Conservation (phyloP, 2,113 vertebrate species). For the Rhea pennata region DNA sequence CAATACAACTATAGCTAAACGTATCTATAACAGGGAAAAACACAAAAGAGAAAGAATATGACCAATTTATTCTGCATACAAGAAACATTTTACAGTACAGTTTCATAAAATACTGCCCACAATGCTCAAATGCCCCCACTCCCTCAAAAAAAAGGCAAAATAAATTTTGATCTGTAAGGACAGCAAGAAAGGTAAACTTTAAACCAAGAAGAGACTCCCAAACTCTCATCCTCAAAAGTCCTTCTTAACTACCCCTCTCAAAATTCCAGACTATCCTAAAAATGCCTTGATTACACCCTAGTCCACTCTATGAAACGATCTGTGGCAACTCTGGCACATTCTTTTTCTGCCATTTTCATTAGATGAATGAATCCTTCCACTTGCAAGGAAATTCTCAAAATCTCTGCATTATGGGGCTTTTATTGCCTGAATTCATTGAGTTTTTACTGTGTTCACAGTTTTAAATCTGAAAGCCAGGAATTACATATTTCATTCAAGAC, state of each 20-base stretch:
- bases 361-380: slow-evolving; percentile 13
- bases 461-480: slow-evolving; percentile 51
- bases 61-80: not conserved
- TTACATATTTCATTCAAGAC: slow-evolving; percentile 35
- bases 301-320: not conserved
- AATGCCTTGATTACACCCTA: not conserved
- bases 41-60: not conserved
- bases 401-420: slow-evolving; percentile 1
- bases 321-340: slow-evolving; percentile 16
- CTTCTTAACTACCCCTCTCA: not conserved
- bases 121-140: not conserved
- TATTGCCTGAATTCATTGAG: slow-evolving; percentile 25
- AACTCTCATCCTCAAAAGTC: not conserved
- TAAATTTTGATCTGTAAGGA: not conserved
- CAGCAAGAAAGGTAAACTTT: not conserved
- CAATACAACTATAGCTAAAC: not conserved
- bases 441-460: slow-evolving; percentile 17
- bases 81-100: not conserved
- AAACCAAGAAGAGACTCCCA: not conserved
- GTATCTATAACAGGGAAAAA: not conserved
- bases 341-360: not conserved
- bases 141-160: not conserved
- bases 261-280: not conserved
- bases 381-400: slow-evolving; percentile 48
- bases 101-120: not conserved